Evolutionary conservation across 2,888 invertebrate species (phyloP), one percentile per base, ranked within the genome.

Genomic region (Nomada flava): DNA sequence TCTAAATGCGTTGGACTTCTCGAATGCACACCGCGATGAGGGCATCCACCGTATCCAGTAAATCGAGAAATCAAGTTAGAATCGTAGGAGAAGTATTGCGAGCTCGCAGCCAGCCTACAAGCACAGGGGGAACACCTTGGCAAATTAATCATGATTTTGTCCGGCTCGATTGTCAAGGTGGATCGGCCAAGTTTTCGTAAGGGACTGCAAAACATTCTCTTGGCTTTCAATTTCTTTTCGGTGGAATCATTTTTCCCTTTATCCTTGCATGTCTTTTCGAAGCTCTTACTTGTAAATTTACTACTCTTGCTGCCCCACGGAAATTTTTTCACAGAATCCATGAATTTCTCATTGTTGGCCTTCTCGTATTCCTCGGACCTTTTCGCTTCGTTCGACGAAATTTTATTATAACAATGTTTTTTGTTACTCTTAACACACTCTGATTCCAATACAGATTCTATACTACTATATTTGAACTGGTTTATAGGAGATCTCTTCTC

Each of bases 61-160:
- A 73, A 72, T 50, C 73, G 76, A 7, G 63, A 64, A n/a, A 72
- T n/a, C 57, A 76, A 50, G 42, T 47, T 60, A 29, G 87, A 86
- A 74, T 92, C 92, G 52, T 85, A 91, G 3, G 92, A 90, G 2
- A 93, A 85, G 64, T 93, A 93, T 75, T 93, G 93, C 11, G 93
- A 93, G 72, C 93, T 91, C 1, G 93, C 93, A 5, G 93, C 93
- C 15, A 93, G 84, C 42, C 93, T 88, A 72, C 93, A 93, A 5
- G 93, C 93, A 74, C 93, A 93, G 0, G 93, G 93, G 36, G 93
- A 93, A 77, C 93, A 93, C 82, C 93, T 93, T n/a, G 93, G 92
- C 70, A 93, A 63, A 71, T 92, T 93, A 42, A 92, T 87, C 26
- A 89, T 90, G 53, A 92, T 91, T 70, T 91, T 92, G 75, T 91